Evolutionary conservation across 2,888 invertebrate genomes (phyloP).

Genomic region (Dynastes tityus): DNA sequence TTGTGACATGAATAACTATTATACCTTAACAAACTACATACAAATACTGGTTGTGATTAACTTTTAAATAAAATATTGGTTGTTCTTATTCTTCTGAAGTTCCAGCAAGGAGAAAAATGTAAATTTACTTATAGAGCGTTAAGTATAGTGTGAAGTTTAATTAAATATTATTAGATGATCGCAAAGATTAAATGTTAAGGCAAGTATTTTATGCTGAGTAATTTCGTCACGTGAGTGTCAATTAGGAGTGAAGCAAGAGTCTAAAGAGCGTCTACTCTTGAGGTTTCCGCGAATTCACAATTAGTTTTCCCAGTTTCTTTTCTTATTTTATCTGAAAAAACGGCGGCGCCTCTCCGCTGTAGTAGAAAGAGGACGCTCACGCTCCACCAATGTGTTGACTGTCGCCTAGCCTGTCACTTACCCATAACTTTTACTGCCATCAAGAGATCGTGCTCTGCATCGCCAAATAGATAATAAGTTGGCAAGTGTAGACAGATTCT

Average conservation of each 20-base stretch:
- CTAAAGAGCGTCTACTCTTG: constrained; percentile 7
- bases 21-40: no score
- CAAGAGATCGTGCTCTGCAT: constrained; percentile 62
- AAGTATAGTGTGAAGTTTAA: neutral
- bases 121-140: no score
- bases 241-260: neutral
- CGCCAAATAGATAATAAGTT: constrained; percentile 63
- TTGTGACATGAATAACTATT: no score
- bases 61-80: no score
- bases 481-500: constrained; percentile 58
- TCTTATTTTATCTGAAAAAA: constrained; percentile 35
- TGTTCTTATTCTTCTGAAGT: no score
- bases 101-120: no score
- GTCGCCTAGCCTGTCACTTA: constrained; percentile 62
- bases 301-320: constrained; percentile 23
- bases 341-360: constrained; percentile 19
- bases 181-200: neutral
- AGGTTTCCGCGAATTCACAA: constrained; percentile 30
- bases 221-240: constrained; percentile 1
- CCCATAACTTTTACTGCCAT: constrained; percentile 63
- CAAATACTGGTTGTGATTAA: no score
- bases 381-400: constrained; percentile 63
- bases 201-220: neutral
- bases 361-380: constrained; percentile 24
- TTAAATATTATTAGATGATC: constrained; percentile 7